Evolutionary conservation across 2,797 vertebrate genomes (phyloP).

Genomic region (Epinephelus coioides): DNA sequence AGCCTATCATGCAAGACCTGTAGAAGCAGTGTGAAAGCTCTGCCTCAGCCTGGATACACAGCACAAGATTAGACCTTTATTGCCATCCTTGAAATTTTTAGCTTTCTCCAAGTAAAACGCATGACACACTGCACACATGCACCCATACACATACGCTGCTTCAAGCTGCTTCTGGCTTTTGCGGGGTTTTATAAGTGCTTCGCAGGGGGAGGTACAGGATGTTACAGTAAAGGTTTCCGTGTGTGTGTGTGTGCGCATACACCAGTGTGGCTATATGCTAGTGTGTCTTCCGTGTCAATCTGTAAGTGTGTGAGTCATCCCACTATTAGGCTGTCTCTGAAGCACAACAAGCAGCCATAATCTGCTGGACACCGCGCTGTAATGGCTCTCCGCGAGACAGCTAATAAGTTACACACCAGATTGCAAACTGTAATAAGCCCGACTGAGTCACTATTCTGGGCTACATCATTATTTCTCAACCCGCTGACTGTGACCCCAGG

Average conservation of each 20-base stretch:
- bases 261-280: neutral
- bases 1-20: conserved; percentile 20
- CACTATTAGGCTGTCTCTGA: conserved; percentile 63
- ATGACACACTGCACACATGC: conserved; percentile 20
- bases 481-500: conserved; percentile 52
- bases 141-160: conserved; percentile 1
- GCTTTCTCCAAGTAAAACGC: conserved; percentile 12
- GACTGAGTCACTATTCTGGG: conserved; percentile 66
- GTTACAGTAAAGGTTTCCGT: conserved; percentile 14
- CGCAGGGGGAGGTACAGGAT: conserved; percentile 3
- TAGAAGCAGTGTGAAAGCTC: conserved; percentile 1
- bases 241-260: neutral
- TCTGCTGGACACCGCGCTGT: conserved; percentile 62
- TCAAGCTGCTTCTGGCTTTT: conserved; percentile 28
- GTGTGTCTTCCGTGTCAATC: conserved; percentile 40
- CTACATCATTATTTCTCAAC: conserved; percentile 67
- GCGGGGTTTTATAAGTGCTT: conserved; percentile 38
- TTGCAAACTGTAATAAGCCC: conserved; percentile 64
- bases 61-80: conserved; percentile 12
- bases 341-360: conserved; percentile 72
- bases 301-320: conserved; percentile 70
- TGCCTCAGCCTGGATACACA: neutral
- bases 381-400: conserved; percentile 69
- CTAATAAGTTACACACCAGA: conserved; percentile 76
- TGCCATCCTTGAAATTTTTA: conserved; percentile 10